Base-by-base conservation (phyloP, 2,113 vertebrate species). In the Microtus ochrogaster region DNA sequence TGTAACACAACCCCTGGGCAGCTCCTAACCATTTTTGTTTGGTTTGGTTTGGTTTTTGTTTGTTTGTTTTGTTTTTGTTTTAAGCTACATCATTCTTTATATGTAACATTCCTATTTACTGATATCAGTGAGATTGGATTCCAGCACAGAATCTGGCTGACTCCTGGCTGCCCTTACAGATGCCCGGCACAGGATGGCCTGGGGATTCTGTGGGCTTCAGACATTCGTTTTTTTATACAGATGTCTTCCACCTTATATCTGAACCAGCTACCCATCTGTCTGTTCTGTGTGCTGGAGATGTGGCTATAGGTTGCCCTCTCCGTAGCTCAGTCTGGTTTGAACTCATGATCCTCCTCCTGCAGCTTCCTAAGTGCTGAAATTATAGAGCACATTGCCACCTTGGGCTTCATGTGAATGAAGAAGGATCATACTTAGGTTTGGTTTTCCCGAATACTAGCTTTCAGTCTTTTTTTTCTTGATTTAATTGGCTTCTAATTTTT, bases 401-500 rank as follows among this genome's bases (percentile, higher is more conserved):
- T 72, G 1, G 39, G 30, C 39, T 92, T 39, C 22, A 36, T 82
- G 68, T 72, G n/a, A 41, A 90, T 52, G 21, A 92, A 4, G 44
- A 65, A 36, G 10, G 19, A 65, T 17, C 70, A 36, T 3, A 28
- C 28, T 77, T 77, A 17, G 30, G 28, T 89, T 8, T 77, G 49
- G 55, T 78, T 87, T 44, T 61, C 26, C 55, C 66, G 44, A 68
- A 22, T 55, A 87, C 22, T 95, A 52, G 8, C 12, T 65, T 88
- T 77, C 78, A 68, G 52, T 66, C 26, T 66, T 66, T 88, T 76
- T 76, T 22, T 92, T 58, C 93, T 49, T 1, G 9, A 52, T 88
- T 94, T 93, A 74, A 70, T 44, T 81, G 41, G 28, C 68, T 96
- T 13, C 22, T 87, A 94, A 76, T 22, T 95, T 92, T 96, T 61